Percentiles rank a stretch among this genome's conserved stretches.
These are phyloP conservation scores for Corythornis madagascariensis DNA, from an alignment of 2,113 vertebrate species.

Conservation along the genomic window DNA sequence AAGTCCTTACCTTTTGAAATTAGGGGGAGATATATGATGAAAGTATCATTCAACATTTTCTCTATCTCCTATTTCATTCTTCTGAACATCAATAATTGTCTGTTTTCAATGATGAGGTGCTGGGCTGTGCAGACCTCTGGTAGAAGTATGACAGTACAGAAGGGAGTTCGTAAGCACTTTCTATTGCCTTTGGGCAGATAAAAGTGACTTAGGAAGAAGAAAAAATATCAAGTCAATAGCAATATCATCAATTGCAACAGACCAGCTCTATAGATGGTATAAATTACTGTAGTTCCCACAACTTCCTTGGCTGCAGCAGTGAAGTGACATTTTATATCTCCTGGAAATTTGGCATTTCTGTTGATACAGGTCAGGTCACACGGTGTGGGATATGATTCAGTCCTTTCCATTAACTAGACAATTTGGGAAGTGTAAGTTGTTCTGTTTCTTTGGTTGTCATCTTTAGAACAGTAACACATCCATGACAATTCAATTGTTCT, in stretches of 20 bases:
- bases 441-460: background rate
- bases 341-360: background rate
- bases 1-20: background rate
- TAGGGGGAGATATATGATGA: background rate
- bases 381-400: background rate
- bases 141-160: background rate
- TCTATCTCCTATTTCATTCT: background rate
- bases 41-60: background rate
- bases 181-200: background rate
- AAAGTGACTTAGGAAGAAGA: background rate
- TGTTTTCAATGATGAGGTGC: background rate
- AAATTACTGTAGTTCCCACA: background rate
- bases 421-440: background rate
- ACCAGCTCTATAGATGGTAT: background rate
- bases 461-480: background rate
- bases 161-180: background rate
- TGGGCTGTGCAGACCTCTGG: background rate
- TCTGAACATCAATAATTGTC: background rate
- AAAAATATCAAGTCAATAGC: background rate
- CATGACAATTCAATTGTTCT: background rate
- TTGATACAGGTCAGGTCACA: background rate
- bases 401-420: background rate
- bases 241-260: background rate
- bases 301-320: background rate
- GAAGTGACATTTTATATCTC: background rate